Evolutionary conservation across 1,140 invertebrate species (phyloP).

Genomic region (Eupristina koningsbergeri): DNA sequence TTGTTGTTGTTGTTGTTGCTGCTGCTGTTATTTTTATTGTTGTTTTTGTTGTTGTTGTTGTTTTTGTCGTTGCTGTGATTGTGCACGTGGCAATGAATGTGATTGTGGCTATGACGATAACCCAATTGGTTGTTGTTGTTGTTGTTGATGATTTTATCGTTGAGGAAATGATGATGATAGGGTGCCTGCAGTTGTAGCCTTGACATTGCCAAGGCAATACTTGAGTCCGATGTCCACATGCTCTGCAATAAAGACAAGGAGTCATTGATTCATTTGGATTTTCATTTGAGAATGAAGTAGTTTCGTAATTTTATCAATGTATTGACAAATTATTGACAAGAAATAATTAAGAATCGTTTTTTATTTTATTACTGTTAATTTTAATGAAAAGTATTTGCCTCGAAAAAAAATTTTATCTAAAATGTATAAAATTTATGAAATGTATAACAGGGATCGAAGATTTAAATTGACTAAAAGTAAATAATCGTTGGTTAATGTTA

Average conservation of each 20-base stretch:
- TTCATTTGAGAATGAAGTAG: not conserved
- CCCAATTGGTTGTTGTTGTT: conserved; percentile 34
- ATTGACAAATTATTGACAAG: no score
- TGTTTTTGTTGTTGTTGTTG: conserved; percentile 48
- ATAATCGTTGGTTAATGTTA: no score
- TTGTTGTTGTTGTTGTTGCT: conserved; percentile 51
- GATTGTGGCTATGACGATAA: conserved; percentile 16
- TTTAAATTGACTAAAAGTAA: no score
- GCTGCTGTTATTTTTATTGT: conserved; percentile 46
- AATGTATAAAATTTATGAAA: no score
- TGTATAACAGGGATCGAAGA: no score
- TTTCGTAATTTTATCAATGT: not conserved
- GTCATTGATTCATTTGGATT: not conserved
- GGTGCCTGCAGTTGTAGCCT: conserved; percentile 61
- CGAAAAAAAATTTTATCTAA: no score
- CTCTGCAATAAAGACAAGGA: conserved; percentile 59
- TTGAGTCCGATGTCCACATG: conserved; percentile 72
- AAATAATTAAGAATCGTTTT: no score
- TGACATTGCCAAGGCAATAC: conserved; percentile 69
- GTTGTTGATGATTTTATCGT: conserved; percentile 47
- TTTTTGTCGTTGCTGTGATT: conserved; percentile 35
- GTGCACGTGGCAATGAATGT: conserved; percentile 46
- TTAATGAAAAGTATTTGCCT: no score
- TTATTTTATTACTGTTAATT: no score
- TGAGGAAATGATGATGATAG: conserved; percentile 45